Evolutionary conservation across 2,113 vertebrate species (phyloP), one percentile per base, ranked within the genome.

Genomic region (Rhinoderma darwinii): DNA sequence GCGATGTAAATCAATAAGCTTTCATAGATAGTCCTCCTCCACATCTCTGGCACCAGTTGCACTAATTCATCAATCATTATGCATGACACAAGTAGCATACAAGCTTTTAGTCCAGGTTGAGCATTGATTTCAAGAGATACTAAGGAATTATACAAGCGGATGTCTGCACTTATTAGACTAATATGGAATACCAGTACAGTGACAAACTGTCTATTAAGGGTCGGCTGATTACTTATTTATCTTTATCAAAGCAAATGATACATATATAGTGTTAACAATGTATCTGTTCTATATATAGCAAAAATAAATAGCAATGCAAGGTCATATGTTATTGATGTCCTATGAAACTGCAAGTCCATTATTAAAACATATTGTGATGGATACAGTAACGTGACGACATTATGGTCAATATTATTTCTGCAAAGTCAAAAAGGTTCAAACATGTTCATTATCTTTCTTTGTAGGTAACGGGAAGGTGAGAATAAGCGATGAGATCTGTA

Each of bases 81-180:
- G 54, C 51, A 87, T 82, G 86, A 81, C 86, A 82, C 39, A 75
- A 61, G 86, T 15, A 87, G 51, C 68, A 74, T 30, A 20, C 54
- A 66, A 35, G 86, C 78, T 87, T 82, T 87, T 87, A 82, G 79
- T 82, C 75, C 78, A 82, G 68, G 79, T 78, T 44, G 54, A 87
- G 30, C 68, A 87, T 87, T 82, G 79, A 87, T 87, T 82, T 61
- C 27, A 63, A 35, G 80, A 74, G 80, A 82, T 74, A 87, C 85
- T 37, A 35, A 68, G 78, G 86, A 63, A 73, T 75, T 87, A 44
- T 86, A 73, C 25, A 32, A 63, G 54, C 68, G 39, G 73, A 77
- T 50, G 83, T 50, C 83, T 32, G 73, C 54, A 76, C 68, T 76
- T 76, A 66, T 66, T 63, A 75, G 39, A 86, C 47, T 82, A 47